Evolutionary conservation across 1,140 invertebrate species (phyloP).

Genomic region (Andricus grossulariae): DNA sequence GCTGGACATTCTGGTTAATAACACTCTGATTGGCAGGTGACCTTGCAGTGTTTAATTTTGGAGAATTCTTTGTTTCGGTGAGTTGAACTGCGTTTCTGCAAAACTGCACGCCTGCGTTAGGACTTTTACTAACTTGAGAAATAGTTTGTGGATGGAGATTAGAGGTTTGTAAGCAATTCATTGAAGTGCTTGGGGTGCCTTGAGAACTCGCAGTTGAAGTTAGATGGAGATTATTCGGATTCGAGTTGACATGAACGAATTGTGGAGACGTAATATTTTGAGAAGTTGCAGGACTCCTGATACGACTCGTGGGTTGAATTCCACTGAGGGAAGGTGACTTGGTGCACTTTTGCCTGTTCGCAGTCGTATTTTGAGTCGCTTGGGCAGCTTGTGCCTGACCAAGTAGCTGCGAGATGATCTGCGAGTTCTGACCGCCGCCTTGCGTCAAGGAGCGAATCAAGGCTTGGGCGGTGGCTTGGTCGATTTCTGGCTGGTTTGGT

Average conservation of each 20-base stretch:
- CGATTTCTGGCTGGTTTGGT: slow-evolving; percentile 71
- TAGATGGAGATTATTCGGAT: slow-evolving; percentile 33
- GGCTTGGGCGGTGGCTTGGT: slow-evolving; percentile 71
- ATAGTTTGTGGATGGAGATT: slow-evolving; percentile 51
- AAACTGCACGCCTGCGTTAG: neutral
- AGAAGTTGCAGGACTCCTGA: slow-evolving; percentile 50
- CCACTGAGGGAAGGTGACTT: slow-evolving; percentile 55
- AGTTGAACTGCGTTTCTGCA: neutral
- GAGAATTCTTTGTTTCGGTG: neutral
- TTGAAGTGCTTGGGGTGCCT: neutral
- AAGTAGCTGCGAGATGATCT: slow-evolving; percentile 71
- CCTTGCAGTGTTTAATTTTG: neutral
- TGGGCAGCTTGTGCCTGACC: slow-evolving; percentile 63
- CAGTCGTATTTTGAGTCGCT: slow-evolving; percentile 21
- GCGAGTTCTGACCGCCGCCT: slow-evolving; percentile 68
- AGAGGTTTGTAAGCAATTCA: slow-evolving; percentile 39
- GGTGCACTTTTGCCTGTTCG: slow-evolving; percentile 60
- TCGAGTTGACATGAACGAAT: slow-evolving; percentile 35
- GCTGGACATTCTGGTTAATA: slow-evolving; percentile 30
- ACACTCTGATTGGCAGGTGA: neutral
- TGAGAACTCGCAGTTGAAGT: neutral
- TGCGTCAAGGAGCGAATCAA: slow-evolving; percentile 70
- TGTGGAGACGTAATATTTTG: slow-evolving; percentile 62
- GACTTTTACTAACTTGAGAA: neutral
- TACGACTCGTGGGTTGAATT: slow-evolving; percentile 36